Conservation (phyloP, 2,113 vertebrate genomes). For the Sigmodon hispidus region DNA sequence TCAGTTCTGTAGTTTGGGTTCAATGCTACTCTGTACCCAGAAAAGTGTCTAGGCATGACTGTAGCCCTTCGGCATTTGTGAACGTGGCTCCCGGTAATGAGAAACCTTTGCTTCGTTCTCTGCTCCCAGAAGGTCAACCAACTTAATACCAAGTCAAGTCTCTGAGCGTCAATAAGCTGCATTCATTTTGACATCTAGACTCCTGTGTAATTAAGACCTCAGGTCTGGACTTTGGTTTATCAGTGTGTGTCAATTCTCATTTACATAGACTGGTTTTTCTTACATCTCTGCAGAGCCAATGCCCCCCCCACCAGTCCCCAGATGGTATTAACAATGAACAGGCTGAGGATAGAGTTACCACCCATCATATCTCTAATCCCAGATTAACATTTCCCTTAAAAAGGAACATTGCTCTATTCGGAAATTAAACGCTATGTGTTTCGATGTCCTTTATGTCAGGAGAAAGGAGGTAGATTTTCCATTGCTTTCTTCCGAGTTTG, state of each 20-base stretch:
- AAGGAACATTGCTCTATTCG: slow-evolving; percentile 74
- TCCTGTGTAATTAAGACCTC: slow-evolving; percentile 76
- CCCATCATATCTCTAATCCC: slow-evolving; percentile 77
- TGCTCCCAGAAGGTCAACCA: slow-evolving; percentile 43
- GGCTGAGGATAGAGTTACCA: slow-evolving; percentile 73
- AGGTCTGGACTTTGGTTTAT: slow-evolving; percentile 67
- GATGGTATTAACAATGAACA: slow-evolving; percentile 69
- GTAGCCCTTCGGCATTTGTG: neutral
- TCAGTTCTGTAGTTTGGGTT: neutral
- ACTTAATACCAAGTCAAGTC: slow-evolving; percentile 47
- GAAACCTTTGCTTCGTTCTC: slow-evolving; percentile 53
- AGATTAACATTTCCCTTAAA: slow-evolving; percentile 80
- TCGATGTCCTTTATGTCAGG: slow-evolving; percentile 76
- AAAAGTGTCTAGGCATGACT: slow-evolving; percentile 27
- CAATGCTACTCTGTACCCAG: neutral
- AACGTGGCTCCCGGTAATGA: neutral
- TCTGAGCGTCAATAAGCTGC: slow-evolving; percentile 34
- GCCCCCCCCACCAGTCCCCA: neutral
- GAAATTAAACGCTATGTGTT: slow-evolving; percentile 77
- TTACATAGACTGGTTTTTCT: slow-evolving; percentile 74
- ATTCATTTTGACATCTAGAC: slow-evolving; percentile 72
- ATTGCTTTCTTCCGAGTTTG: slow-evolving; percentile 74
- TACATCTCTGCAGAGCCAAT: slow-evolving; percentile 56
- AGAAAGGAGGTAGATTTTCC: slow-evolving; percentile 75
- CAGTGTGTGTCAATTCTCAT: slow-evolving; percentile 71